phyloP scores from a whole-genome alignment of 2,888 invertebrate species.

The Drosophila dives region DNA sequence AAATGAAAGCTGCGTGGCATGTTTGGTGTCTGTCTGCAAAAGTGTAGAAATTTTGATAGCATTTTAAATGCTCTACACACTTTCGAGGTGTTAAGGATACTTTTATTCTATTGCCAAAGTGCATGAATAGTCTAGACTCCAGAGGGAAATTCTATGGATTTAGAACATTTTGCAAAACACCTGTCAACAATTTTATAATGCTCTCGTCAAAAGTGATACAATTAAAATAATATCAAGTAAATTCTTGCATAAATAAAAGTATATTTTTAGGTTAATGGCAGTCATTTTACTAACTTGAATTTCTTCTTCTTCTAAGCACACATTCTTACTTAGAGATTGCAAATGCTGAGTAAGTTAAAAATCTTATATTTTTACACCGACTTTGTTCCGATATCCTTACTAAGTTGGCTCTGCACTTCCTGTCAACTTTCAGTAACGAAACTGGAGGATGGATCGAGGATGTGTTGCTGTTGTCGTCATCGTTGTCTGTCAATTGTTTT shows the following conservation, averaged over 20 bases:
- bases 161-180: neutral
- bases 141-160: slow-evolving; percentile 1
- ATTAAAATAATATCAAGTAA: neutral
- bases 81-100: slow-evolving; percentile 12
- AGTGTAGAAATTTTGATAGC: slow-evolving; percentile 46
- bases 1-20: slow-evolving; percentile 17
- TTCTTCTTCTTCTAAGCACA: neutral
- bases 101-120: slow-evolving; percentile 21
- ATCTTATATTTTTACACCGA: neutral
- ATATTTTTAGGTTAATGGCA: neutral
- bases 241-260: neutral
- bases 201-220: neutral
- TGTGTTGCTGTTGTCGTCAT: slow-evolving; percentile 28
- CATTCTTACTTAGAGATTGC: neutral
- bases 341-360: neutral
- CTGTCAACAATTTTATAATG: neutral
- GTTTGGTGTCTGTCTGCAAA: slow-evolving; percentile 35
- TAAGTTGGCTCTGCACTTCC: neutral
- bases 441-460: slow-evolving; percentile 39
- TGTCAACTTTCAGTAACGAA: slow-evolving; percentile 17
- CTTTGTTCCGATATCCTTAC: slow-evolving; percentile 15
- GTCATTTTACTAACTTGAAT: neutral
- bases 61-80: slow-evolving; percentile 50
- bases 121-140: slow-evolving; percentile 1
- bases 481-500: slow-evolving; percentile 53